Percentiles rank a stretch among this genome's conserved stretches.
phyloP scores from a whole-genome alignment of 2,888 invertebrate genomes.

The Macrophya alboannulata region DNA sequence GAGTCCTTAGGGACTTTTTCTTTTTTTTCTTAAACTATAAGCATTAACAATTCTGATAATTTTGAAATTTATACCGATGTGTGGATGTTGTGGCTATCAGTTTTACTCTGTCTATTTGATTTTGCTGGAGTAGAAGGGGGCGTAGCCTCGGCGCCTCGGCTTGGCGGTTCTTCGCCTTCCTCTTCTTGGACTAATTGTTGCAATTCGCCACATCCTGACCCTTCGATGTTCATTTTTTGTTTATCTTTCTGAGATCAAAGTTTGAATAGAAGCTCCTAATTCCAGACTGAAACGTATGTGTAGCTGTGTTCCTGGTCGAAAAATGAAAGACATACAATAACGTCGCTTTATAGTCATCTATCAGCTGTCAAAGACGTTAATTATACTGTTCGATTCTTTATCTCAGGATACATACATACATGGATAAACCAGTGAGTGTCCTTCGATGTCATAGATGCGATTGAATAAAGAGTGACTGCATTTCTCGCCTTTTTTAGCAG shows the following conservation, averaged over 20 bases:
- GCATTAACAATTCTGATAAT: too few species aligned
- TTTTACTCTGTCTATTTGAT: constrained; percentile 72
- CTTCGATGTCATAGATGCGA: neutral
- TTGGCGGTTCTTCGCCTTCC: constrained; percentile 76
- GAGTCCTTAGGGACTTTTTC: too few species aligned
- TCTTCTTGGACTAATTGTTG: constrained; percentile 80
- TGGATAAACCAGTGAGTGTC: neutral
- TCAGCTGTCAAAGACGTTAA: neutral
- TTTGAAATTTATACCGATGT: constrained; percentile 64
- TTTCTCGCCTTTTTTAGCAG: neutral
- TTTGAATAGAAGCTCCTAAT: neutral
- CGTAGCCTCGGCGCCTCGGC: constrained; percentile 77
- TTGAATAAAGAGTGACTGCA: neutral
- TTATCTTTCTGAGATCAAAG: neutral
- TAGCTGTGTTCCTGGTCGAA: neutral
- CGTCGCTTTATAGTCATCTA: neutral
- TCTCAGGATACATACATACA: neutral
- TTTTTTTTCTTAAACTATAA: too few species aligned
- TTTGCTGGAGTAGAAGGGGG: constrained; percentile 79
- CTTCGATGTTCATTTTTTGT: constrained; percentile 74
- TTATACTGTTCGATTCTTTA: neutral
- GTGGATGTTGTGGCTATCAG: constrained; percentile 73
- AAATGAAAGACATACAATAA: neutral
- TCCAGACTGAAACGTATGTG: neutral
- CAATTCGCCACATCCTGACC: constrained; percentile 78